Evolutionary conservation across 1,140 invertebrate genomes (phyloP).

Genomic region (Heliconius hewitsoni): DNA sequence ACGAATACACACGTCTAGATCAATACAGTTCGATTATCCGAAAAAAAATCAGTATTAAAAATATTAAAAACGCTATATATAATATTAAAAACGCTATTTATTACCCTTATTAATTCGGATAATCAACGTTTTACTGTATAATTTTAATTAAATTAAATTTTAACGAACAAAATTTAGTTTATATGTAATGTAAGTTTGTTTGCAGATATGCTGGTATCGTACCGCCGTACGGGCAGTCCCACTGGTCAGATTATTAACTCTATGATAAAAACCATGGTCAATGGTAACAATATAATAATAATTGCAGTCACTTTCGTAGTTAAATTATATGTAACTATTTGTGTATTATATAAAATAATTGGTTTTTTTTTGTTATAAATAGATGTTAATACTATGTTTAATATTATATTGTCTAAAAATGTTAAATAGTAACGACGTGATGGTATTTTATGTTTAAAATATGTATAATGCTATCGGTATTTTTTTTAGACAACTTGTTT

Average conservation of each 20-base stretch:
- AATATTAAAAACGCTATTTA: no score
- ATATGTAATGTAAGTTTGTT: conserved; percentile 50
- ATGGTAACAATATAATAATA: conserved; percentile 55
- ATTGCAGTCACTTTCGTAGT: conserved; percentile 50
- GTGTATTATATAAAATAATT: background rate
- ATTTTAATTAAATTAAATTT: no score
- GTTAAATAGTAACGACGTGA: no score
- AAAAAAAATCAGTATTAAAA: no score
- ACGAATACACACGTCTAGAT: no score
- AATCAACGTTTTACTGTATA: no score
- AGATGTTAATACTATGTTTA: background rate
- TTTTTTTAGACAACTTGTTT: background rate
- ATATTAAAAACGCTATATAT: no score
- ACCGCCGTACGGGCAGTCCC: conserved; percentile 54
- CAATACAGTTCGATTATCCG: no score
- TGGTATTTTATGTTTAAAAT: background rate
- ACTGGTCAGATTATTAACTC: conserved; percentile 58
- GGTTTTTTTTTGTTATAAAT: background rate
- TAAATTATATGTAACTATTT: background rate
- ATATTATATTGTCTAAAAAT: background rate
- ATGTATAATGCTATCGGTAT: background rate
- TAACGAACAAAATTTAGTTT: background rate
- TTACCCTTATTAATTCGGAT: no score
- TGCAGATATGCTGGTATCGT: conserved; percentile 70
- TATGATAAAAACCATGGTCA: conserved; percentile 60